These are phyloP conservation scores for Cenopis cana DNA, from an alignment of 2,888 invertebrate genomes.

Conservation along the genomic window DNA sequence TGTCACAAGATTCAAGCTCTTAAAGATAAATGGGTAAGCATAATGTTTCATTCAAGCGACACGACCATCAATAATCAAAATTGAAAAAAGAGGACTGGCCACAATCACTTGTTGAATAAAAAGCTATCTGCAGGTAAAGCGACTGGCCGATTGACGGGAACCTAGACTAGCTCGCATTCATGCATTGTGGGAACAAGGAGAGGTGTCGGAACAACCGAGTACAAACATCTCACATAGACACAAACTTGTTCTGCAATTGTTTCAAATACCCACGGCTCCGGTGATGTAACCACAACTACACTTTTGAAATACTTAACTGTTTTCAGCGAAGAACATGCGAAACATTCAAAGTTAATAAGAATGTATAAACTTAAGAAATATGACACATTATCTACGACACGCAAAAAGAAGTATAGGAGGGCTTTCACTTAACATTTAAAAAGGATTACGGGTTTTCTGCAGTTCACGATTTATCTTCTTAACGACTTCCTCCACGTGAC, in stretches of 20 bases:
- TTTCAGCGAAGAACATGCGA: constrained; percentile 2
- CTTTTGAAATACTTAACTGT: constrained; percentile 3
- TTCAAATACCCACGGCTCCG: constrained; percentile 28
- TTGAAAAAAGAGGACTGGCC: background rate
- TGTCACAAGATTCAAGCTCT: too few relatives aligned
- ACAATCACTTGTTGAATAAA: constrained; percentile 15
- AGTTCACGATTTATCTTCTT: constrained; percentile 77
- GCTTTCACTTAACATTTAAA: constrained; percentile 66
- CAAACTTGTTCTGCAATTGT: constrained; percentile 37
- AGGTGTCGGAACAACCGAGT: constrained; percentile 25
- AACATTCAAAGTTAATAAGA: constrained; percentile 10
- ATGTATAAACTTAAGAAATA: constrained; percentile 48
- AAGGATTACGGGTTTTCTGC: constrained; percentile 72
- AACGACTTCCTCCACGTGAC: constrained; percentile 76
- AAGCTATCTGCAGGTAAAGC: constrained; percentile 7
- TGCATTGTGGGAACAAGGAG: constrained; percentile 12
- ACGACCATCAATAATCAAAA: background rate
- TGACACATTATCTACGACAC: constrained; percentile 52
- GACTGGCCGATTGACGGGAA: constrained; percentile 23
- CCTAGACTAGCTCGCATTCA: constrained; percentile 29
- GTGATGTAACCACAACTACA: constrained; percentile 7
- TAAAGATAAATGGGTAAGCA: background rate
- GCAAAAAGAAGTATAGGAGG: constrained; percentile 56
- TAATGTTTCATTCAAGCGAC: background rate
- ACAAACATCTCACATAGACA: constrained; percentile 27